Base-by-base conservation (phyloP, 2,888 invertebrate genomes). In the Dugesia japonica region DNA sequence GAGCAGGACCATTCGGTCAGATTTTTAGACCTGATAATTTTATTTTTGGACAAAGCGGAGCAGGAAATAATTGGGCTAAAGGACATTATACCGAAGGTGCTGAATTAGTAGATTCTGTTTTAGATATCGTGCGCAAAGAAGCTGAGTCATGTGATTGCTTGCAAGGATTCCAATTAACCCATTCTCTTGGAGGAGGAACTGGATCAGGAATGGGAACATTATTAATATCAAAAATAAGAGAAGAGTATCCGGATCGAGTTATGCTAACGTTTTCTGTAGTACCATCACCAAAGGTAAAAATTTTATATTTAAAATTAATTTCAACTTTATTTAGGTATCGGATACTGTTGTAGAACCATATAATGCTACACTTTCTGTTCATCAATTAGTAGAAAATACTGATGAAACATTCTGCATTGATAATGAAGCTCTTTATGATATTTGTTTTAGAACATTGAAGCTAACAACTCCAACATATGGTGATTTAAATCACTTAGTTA, bases 181-280 rank as follows among this genome's bases (percentile, higher is more conserved):
- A 79, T 72, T 91, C 91, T 0, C 86, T 91, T 26, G 90, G 91
- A 23, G 76, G 76, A n/a, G 76, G 76, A 73, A 76, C 76, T 1
- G 76, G 76, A 1, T 73, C 72, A 15, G 76, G 76, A 20, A 73
- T 76, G 72, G 76, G 76, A 20, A 74, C 72, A 26, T 38, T 76
- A 20, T 72, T 76, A n/a, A 72, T 72, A 15, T 28, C 31, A 27
- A 23, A 27, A 20, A 27, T 76, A 73, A 20, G 76, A 13, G 76
- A 76, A 31, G 76, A 76, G 15, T 76, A 33, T 74, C 73, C 74
- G 13, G 83, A 83, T 80, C 80, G 83, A 75, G 94, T 94, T 82
- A 94, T 94, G 94, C 92, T 92, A 88, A 94, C 94, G 84, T 94
- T 92, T 87, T 92, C 92, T 79, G 93, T 94, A 79, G 89, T 94